Evolutionary conservation across 2,113 vertebrate species (phyloP), one percentile per base, ranked within the genome.

Genomic region (Columba janthina): DNA sequence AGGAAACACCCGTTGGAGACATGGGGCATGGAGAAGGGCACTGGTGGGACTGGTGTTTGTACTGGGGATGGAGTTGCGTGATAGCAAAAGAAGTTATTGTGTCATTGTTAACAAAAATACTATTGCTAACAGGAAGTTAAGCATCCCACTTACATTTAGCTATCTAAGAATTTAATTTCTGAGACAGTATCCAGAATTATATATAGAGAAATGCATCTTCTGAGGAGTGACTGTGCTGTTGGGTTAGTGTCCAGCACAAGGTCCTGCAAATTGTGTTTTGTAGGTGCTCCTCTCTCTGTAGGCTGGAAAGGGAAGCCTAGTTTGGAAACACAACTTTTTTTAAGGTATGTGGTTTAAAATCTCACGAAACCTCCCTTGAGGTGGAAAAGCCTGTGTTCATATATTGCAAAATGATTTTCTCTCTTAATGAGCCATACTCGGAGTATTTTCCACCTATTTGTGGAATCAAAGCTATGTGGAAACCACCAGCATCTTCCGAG

Each of bases 11-110:
- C 62, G 8, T 15, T 0, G 0, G 56, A 67, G 69, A 51, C 31
- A 20, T 18, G 19, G 46, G 17, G 9, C 1, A 0, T 22, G 29
- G 54, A 73, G 54, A 38, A 60, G 38, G n/a, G 11, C 2, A 2
- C 22, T 51, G 56, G 12, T 65, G 34, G 50, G n/a, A 36, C 46
- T 40, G 36, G 32, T 58, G n/a, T 60, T 72, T 48, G 72, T 31
- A 25, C 38, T 16, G 8, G 46, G 58, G 46, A 7, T 70, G 44
- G 51, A 50, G 16, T 48, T 53, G 32, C 56, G 8, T 1, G 6
- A 50, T 62, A 62, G 56, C 10, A 9, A 21, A 51, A 36, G 65
- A 36, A n/a, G 22, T 31, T 20, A 25, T 4, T 42, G 18, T 46
- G 29, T 56, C 34, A 29, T 10, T 70, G 34, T 58, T 83, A 78